phyloP scores from a whole-genome alignment of 2,113 vertebrate genomes.

The Phalacrocorax aristotelis region DNA sequence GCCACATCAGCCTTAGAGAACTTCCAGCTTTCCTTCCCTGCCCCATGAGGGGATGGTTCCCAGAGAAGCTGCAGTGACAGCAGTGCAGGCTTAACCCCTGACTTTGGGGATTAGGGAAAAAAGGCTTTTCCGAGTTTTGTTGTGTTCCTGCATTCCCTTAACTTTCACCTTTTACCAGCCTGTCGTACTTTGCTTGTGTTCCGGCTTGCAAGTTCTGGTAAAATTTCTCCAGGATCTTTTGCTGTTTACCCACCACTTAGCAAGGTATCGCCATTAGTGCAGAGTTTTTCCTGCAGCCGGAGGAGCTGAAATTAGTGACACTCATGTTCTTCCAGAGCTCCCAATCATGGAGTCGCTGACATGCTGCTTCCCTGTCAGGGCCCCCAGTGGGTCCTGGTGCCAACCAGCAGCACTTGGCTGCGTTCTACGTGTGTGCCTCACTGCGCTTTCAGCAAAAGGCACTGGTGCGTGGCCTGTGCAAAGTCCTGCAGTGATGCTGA shows the following conservation, averaged over 20 bases:
- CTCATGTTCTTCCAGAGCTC: not conserved
- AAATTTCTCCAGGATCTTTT: not conserved
- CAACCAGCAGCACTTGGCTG: not conserved
- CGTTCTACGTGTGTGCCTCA: not conserved
- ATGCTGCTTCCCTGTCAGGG: not conserved
- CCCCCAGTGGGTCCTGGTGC: not conserved
- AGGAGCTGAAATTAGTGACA: not conserved
- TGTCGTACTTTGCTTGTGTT: not conserved
- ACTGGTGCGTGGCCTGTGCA: not conserved
- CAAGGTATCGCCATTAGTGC: not conserved
- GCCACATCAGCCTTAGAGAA: not conserved
- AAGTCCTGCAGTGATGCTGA: not conserved
- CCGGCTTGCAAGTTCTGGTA: not conserved
- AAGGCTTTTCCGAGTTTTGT: not conserved
- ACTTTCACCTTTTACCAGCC: not conserved
- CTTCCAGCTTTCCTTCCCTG: not conserved
- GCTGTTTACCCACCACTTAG: rapidly evolving
- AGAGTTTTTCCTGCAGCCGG: not conserved
- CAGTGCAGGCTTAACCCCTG: not conserved
- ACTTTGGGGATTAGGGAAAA: not conserved
- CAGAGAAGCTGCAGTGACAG: not conserved
- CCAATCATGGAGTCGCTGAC: not conserved
- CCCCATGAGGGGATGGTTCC: not conserved
- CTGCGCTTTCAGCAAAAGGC: not conserved
- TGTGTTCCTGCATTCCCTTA: not conserved